These are phyloP conservation scores for Elgaria multicarinata DNA, from an alignment of 2,113 vertebrate species.

Conservation along the genomic window DNA sequence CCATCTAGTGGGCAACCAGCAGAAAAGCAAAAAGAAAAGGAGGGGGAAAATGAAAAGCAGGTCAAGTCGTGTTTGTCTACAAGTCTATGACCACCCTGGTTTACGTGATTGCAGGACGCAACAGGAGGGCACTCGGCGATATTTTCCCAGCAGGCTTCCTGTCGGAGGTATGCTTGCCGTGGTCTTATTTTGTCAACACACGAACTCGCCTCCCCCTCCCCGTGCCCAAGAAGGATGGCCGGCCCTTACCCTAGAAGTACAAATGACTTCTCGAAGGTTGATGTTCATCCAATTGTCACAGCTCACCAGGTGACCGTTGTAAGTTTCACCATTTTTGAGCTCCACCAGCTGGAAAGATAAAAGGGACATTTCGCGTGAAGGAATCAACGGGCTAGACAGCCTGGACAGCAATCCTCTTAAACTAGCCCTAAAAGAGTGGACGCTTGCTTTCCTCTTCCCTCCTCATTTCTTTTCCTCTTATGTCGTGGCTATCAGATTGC, in stretches of 20 bases:
- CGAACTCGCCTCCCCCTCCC: background rate
- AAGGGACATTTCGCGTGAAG: too few species aligned
- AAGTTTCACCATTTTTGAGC: slow-evolving; percentile 96
- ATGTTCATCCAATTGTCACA: slow-evolving; percentile 99
- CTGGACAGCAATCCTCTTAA: background rate
- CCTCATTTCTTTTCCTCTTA: too few species aligned
- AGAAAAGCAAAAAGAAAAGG: background rate
- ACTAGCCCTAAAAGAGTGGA: too few species aligned
- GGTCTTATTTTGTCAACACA: background rate
- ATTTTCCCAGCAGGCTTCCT: background rate
- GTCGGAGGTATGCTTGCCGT: background rate
- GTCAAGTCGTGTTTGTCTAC: background rate
- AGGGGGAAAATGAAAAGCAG: background rate
- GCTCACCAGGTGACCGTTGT: slow-evolving; percentile 97
- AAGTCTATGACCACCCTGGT: background rate
- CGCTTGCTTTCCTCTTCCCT: too few species aligned
- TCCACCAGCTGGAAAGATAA: slow-evolving; percentile 88
- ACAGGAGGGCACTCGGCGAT: too few species aligned
- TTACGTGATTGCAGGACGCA: too few species aligned
- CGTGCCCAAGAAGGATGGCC: background rate
- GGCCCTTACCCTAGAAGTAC: slow-evolving; percentile 89
- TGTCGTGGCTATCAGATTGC: too few species aligned
- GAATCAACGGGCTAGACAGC: background rate
- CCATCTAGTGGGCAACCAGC: background rate
- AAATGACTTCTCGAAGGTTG: slow-evolving; percentile 97